These are phyloP conservation scores for Anthrax anthrax DNA, from an alignment of 2,888 invertebrate species.

Conservation along the genomic window DNA sequence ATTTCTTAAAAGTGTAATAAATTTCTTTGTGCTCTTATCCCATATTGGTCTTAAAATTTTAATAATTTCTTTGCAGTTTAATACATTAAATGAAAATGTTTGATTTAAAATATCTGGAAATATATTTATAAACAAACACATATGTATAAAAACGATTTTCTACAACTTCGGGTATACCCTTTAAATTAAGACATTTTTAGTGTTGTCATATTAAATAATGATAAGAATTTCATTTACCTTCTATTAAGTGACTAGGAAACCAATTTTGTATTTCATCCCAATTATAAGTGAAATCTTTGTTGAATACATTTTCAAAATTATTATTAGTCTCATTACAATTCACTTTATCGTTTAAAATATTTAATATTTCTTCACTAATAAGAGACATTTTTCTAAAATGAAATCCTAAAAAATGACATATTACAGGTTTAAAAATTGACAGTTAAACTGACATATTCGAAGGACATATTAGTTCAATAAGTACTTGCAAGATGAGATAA, in stretches of 20 bases:
- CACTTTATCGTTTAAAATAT: not conserved
- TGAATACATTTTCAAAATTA: not conserved
- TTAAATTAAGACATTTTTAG: not conserved
- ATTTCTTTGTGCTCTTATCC: not conserved
- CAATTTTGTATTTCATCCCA: not conserved
- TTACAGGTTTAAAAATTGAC: too few relatives aligned
- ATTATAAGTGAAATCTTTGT: not conserved
- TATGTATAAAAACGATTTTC: too few relatives aligned
- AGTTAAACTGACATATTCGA: too few relatives aligned
- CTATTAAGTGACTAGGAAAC: not conserved
- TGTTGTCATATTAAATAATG: too few relatives aligned
- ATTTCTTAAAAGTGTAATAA: not conserved
- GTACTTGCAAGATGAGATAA: too few relatives aligned
- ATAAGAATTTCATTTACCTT: not conserved
- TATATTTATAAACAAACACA: too few relatives aligned
- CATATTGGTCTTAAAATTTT: constrained; percentile 7
- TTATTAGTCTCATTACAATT: not conserved
- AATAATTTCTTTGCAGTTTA: constrained; percentile 4
- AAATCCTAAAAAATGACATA: too few relatives aligned
- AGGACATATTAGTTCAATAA: too few relatives aligned
- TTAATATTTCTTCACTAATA: not conserved
- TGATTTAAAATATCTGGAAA: too few relatives aligned
- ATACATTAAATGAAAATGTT: not conserved
- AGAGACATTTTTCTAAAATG: too few relatives aligned
- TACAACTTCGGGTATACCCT: too few relatives aligned